These are phyloP conservation scores for Stomatorhinus walkeri DNA, from an alignment of 2,797 vertebrate species.

Conservation along the genomic window DNA sequence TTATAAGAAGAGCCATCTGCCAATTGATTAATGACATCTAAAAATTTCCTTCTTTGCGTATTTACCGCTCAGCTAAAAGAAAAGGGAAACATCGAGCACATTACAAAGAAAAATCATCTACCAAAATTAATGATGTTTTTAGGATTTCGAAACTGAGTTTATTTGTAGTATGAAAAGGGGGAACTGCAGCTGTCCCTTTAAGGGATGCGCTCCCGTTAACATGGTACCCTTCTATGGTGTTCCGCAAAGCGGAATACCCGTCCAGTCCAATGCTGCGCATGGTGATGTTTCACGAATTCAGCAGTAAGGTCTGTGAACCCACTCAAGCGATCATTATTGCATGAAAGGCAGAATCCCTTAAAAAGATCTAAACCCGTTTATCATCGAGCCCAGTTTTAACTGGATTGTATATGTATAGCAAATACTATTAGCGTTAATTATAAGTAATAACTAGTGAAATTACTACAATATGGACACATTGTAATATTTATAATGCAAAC, in stretches of 20 bases:
- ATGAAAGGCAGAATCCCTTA: background rate
- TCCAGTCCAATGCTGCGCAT: background rate
- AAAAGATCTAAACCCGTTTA: background rate
- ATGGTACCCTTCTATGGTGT: background rate
- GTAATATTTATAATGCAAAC: background rate
- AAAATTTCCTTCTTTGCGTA: background rate
- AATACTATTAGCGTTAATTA: background rate
- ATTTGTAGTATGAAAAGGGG: background rate
- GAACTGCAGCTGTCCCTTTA: background rate
- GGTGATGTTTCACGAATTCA: background rate
- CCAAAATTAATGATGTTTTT: background rate
- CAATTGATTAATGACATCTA: background rate
- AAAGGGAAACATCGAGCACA: background rate
- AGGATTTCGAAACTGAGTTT: background rate
- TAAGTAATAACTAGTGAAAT: background rate
- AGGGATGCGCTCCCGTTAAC: background rate
- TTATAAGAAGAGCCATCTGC: background rate
- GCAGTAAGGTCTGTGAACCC: conserved; percentile 1
- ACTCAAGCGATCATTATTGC: conserved; percentile 6
- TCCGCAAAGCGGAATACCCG: background rate
- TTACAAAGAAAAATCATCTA: background rate
- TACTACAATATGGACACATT: background rate
- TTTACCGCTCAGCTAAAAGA: background rate
- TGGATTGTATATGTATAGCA: background rate
- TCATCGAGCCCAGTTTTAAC: background rate